Conservation (phyloP, 2,888 invertebrate genomes). For the Aradus depressus region DNA sequence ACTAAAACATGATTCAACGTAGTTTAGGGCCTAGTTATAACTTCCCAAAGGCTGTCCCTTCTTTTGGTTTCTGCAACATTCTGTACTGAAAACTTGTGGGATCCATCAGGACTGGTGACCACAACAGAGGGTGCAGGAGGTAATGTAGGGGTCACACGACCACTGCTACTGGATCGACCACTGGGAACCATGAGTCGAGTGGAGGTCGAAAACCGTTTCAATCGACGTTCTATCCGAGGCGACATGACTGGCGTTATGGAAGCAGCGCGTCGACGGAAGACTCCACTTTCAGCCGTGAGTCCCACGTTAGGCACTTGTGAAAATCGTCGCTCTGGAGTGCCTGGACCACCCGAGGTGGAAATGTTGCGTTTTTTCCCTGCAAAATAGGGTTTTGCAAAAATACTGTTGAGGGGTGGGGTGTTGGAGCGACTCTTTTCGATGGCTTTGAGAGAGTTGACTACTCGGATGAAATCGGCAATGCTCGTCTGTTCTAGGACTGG, state of each 20-base stretch:
- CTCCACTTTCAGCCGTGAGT: not conserved
- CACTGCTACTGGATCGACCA: constrained; percentile 15
- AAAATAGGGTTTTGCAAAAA: too few relatives aligned
- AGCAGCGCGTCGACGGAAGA: constrained; percentile 19
- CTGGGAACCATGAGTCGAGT: too few relatives aligned
- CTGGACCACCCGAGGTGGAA: constrained; percentile 13
- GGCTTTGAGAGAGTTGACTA: constrained; percentile 38
- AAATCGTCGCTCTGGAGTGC: constrained; percentile 15
- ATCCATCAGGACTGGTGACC: constrained; percentile 21
- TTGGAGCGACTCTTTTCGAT: not conserved
- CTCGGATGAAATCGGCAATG: constrained; percentile 67
- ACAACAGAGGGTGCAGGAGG: constrained; percentile 17
- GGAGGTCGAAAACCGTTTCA: constrained; percentile 6
- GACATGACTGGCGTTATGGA: constrained; percentile 20
- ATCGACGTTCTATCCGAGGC: not conserved
- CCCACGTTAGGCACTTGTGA: constrained; percentile 19
- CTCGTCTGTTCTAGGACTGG: constrained; percentile 69
- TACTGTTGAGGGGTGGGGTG: too few relatives aligned
- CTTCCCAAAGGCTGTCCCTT: too few relatives aligned
- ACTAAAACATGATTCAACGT: too few relatives aligned
- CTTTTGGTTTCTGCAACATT: constrained; percentile 5
- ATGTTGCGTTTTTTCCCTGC: too few relatives aligned
- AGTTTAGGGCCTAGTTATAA: too few relatives aligned
- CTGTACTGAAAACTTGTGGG: constrained; percentile 13
- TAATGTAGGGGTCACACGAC: constrained; percentile 15